Evolutionary conservation across 2,888 invertebrate genomes (phyloP), one percentile per base, ranked within the genome.

Genomic region (Lasius platythorax): DNA sequence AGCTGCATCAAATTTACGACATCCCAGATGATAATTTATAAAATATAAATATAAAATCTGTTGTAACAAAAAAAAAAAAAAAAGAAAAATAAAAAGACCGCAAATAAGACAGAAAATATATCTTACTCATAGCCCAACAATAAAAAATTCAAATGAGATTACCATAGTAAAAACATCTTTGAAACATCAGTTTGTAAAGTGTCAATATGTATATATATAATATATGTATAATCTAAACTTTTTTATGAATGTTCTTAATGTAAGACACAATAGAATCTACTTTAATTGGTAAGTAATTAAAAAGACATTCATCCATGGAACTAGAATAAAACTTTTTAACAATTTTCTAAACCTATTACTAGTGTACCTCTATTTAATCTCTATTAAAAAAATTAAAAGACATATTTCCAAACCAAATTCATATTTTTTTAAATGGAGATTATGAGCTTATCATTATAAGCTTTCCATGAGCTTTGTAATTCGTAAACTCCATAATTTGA

Each of bases 261-360:
- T 72, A 53, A 56, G 82, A 84, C 70, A 85, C 66, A 88, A 63
- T 86, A 86, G 58, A 84, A 58, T 87, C 81, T 87, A 87, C 30
- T 74, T 78, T 67, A 81, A 86, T 70, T 72, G 78, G 72, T 72
- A 88, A 87, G 61, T 79, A 79, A 78, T 67, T 84, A 72, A 85
- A 87, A 68, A 64, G 33, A 79, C 12, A 79, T 84, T 85, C 66
- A 87, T 64, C 61, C 79, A 87, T 82, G 8, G 61, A 84, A 83
- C 86, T 89, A 87, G 64, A 81, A 86, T 87, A 81, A 85, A 87
- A 89, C 87, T 86, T 23, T 70, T 88, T 89, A 88, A 91, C 84
- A 91, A 85, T 73, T 87, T 86, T 87, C 88, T 92, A 92, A 72
- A 75, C 70, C 89, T 91, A 90, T 90, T 85, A 87, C 87, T 89